phyloP scores from a whole-genome alignment of 2,113 vertebrate species.

The Platichthys stellatus region DNA sequence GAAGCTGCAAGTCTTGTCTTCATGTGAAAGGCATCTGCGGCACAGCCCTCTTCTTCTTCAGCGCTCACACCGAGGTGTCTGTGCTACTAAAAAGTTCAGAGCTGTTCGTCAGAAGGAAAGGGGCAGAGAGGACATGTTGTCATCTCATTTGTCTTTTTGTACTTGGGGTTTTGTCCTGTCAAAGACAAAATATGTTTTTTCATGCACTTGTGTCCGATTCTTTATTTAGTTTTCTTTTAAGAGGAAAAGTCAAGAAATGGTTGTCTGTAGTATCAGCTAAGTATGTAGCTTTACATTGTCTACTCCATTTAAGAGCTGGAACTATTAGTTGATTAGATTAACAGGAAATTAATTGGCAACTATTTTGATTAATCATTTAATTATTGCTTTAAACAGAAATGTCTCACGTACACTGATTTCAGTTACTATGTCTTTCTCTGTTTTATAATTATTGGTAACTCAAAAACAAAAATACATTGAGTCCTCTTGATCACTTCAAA shows the following conservation, averaged over 20 bases:
- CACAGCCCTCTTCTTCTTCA: constrained; percentile 53
- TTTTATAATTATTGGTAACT: not conserved
- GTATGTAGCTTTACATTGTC: not conserved
- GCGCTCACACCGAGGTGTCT: constrained; percentile 57
- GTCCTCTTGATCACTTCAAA: no score
- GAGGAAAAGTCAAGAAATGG: not conserved
- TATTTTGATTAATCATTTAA: not conserved
- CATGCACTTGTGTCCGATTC: not conserved
- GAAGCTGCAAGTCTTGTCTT: constrained; percentile 78
- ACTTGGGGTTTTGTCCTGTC: constrained; percentile 10
- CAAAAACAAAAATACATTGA: not conserved
- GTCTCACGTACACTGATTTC: not conserved
- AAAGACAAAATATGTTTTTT: constrained; percentile 2
- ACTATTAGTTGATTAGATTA: not conserved
- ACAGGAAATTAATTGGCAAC: not conserved
- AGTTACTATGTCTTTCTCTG: not conserved
- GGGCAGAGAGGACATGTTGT: constrained; percentile 27
- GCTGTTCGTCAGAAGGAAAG: constrained; percentile 44
- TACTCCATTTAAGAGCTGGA: not conserved
- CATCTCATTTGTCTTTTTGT: constrained; percentile 37
- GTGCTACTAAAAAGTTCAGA: constrained; percentile 62
- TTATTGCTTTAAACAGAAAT: no score
- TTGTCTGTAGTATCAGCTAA: not conserved
- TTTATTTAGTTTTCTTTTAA: not conserved
- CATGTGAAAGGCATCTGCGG: constrained; percentile 69